These are phyloP conservation scores for Lordiphosa fenestrarum DNA, from an alignment of 2,888 invertebrate species.

Conservation along the genomic window DNA sequence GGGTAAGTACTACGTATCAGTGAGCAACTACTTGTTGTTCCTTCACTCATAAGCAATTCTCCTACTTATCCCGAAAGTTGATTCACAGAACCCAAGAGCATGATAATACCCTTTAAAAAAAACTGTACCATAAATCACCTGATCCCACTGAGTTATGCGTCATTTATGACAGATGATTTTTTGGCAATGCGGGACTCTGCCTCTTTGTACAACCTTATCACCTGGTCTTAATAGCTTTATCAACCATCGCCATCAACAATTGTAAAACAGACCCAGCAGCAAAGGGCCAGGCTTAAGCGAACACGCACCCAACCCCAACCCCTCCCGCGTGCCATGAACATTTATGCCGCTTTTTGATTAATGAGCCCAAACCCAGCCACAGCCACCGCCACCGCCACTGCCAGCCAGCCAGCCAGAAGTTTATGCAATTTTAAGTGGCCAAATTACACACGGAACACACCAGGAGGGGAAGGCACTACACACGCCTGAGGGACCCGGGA, in stretches of 20 bases:
- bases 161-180: too few species aligned
- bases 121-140: too few species aligned
- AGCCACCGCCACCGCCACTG: conserved; percentile 20
- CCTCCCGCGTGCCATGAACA: conserved; percentile 2
- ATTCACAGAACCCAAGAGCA: too few species aligned
- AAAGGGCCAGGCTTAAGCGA: not conserved
- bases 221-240: conserved; percentile 76
- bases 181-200: conserved; percentile 8
- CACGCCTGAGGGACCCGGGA: conserved; percentile 2
- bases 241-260: conserved; percentile 60
- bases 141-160: too few species aligned
- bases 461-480: not conserved
- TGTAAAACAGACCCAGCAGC: conserved; percentile 7
- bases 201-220: conserved; percentile 20
- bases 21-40: too few species aligned
- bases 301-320: conserved; percentile 26
- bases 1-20: too few species aligned
- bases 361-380: conserved; percentile 60
- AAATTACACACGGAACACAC: conserved; percentile 57
- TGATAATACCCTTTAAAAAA: too few species aligned
- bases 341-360: conserved; percentile 72
- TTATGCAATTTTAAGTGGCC: conserved; percentile 74
- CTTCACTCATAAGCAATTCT: too few species aligned
- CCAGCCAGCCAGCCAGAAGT: conserved; percentile 23
- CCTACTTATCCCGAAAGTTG: too few species aligned